These are phyloP conservation scores for Pollicipes pollicipes DNA, from an alignment of 1,140 invertebrate species.

Conservation along the genomic window DNA sequence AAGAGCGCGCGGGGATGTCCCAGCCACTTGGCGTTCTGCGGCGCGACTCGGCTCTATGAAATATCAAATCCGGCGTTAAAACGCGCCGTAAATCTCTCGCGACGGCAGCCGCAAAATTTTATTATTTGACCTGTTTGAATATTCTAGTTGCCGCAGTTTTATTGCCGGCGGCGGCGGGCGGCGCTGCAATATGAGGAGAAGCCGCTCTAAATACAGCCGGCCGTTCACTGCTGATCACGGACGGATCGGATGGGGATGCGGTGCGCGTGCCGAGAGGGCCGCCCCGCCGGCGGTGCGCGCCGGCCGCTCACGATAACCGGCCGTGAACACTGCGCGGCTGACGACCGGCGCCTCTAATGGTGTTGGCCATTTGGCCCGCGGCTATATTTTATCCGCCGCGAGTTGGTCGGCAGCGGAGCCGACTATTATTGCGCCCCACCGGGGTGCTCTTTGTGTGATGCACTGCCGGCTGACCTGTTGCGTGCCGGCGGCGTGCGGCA, in stretches of 20 bases:
- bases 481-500: neutral
- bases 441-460: neutral
- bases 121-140: conserved; percentile 1
- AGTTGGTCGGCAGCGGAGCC: too few relatives aligned
- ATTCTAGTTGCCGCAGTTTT: neutral
- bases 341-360: too few relatives aligned
- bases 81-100: neutral
- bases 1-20: too few relatives aligned
- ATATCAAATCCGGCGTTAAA: conserved; percentile 2
- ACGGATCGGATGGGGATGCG: too few relatives aligned
- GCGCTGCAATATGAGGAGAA: too few relatives aligned
- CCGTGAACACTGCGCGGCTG: neutral
- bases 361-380: neutral
- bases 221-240: too few relatives aligned
- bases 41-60: neutral
- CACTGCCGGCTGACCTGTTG: neutral
- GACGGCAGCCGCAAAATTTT: neutral
- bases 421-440: neutral
- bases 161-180: neutral
- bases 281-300: too few relatives aligned
- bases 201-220: too few relatives aligned
- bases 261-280: too few relatives aligned
- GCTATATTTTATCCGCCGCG: neutral
- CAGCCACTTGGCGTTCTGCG: too few relatives aligned
- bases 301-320: too few relatives aligned